phyloP scores from a whole-genome alignment of 2,888 invertebrate genomes.

The Acronicta alni region DNA sequence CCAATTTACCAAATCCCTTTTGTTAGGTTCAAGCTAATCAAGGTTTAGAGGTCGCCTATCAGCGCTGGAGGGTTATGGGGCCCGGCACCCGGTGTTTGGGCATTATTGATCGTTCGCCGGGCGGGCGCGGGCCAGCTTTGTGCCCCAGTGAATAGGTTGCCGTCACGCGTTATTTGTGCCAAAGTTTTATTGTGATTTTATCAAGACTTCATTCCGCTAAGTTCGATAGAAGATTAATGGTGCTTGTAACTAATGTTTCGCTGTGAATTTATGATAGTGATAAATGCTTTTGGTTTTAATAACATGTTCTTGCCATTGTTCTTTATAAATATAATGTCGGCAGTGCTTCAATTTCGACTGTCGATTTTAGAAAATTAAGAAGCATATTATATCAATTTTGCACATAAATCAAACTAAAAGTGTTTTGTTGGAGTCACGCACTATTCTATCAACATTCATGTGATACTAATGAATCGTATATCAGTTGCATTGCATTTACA shows the following conservation, averaged over 20 bases:
- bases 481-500: slow-evolving; percentile 30
- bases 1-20: slow-evolving; percentile 52
- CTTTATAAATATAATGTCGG: slow-evolving; percentile 18
- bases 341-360: slow-evolving; percentile 9
- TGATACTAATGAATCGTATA: slow-evolving; percentile 36
- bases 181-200: slow-evolving; percentile 56
- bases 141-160: slow-evolving; percentile 50
- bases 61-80: slow-evolving; percentile 53
- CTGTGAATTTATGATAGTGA: slow-evolving; percentile 24
- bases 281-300: slow-evolving; percentile 23
- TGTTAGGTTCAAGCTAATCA: slow-evolving; percentile 50
- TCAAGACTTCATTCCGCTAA: slow-evolving; percentile 49
- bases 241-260: slow-evolving; percentile 33
- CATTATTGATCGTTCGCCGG: slow-evolving; percentile 56
- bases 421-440: not conserved
- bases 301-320: slow-evolving; percentile 4
- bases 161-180: slow-evolving; percentile 52
- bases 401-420: too few species aligned
- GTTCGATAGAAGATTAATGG: slow-evolving; percentile 49
- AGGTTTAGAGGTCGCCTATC: slow-evolving; percentile 47
- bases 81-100: slow-evolving; percentile 52
- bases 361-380: not conserved
- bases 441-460: slow-evolving; percentile 10
- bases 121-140: slow-evolving; percentile 44
- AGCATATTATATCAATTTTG: too few species aligned